Evolutionary conservation across 2,797 vertebrate genomes (phyloP).

Genomic region (Chrosomus eos): DNA sequence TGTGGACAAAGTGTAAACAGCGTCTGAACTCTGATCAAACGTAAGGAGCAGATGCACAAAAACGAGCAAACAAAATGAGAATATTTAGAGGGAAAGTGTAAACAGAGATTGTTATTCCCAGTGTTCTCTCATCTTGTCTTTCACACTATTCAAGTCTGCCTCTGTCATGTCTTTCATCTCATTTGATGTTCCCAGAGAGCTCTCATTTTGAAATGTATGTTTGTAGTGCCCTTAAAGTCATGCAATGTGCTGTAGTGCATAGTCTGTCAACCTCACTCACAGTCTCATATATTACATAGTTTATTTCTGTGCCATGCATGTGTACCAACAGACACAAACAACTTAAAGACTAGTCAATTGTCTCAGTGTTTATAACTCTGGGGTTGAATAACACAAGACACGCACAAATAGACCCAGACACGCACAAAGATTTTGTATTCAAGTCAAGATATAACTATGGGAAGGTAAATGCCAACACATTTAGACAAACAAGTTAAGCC

Average conservation of each 20-base stretch:
- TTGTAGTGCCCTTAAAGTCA: conserved; percentile 32
- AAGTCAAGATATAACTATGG: neutral
- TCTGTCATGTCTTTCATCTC: neutral
- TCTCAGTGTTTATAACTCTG: conserved; percentile 6
- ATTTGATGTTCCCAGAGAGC: conserved; percentile 17
- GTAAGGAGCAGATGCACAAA: neutral
- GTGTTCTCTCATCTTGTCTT: neutral
- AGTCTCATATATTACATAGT: neutral
- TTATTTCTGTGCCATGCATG: conserved; percentile 7
- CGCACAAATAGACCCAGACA: neutral
- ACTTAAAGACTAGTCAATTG: conserved; percentile 29
- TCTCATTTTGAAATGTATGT: conserved; percentile 32
- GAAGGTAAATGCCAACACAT: conserved; percentile 6
- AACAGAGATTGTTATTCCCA: conserved; percentile 4
- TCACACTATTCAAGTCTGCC: neutral
- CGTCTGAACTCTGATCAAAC: neutral
- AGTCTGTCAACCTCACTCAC: neutral
- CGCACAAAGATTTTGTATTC: conserved; percentile 17
- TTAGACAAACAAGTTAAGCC: conserved; percentile 10
- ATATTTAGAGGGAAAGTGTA: conserved; percentile 4
- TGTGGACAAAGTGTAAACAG: conserved; percentile 9
- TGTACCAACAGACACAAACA: conserved; percentile 15
- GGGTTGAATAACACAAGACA: conserved; percentile 7
- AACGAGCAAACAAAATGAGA: neutral
- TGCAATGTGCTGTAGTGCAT: conserved; percentile 20